These are phyloP conservation scores for Hyperopisus bebe DNA, from an alignment of 2,113 vertebrate species.

Conservation along the genomic window DNA sequence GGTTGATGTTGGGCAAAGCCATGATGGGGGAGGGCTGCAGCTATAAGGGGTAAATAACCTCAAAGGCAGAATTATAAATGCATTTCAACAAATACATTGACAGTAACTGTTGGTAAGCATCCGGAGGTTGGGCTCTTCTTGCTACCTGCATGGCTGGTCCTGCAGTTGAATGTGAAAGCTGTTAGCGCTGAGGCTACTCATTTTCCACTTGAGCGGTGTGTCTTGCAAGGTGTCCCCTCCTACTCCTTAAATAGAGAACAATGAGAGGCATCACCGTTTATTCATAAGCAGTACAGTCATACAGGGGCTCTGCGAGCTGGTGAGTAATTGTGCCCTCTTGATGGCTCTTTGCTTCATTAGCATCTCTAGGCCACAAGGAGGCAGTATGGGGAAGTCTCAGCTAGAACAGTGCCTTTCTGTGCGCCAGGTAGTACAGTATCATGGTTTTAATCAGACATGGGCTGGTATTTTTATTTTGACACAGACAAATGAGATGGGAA, in stretches of 20 bases:
- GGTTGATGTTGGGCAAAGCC: not conserved
- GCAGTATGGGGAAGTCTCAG: not conserved
- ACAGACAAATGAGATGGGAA: not conserved
- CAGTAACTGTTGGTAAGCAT: not conserved
- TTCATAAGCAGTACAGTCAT: not conserved
- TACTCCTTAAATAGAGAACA: not conserved
- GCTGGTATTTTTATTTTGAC: not conserved
- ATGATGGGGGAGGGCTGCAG: not conserved
- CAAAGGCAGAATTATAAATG: not conserved
- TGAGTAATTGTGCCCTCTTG: not conserved
- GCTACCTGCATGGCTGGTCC: not conserved
- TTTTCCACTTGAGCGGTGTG: not conserved
- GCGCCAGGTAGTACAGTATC: not conserved
- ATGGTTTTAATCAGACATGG: not conserved
- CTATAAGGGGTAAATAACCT: not conserved
- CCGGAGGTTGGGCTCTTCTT: not conserved
- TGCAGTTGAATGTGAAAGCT: not conserved
- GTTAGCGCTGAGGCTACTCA: not conserved
- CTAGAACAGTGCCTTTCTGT: not conserved
- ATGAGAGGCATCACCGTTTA: not conserved
- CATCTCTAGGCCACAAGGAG: not conserved
- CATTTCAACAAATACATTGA: not conserved
- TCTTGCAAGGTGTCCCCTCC: not conserved
- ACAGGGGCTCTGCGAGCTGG: not conserved
- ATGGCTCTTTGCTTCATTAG: not conserved